Evolutionary conservation across 2,113 vertebrate species (phyloP).

Genomic region (Nematolebias whitei): DNA sequence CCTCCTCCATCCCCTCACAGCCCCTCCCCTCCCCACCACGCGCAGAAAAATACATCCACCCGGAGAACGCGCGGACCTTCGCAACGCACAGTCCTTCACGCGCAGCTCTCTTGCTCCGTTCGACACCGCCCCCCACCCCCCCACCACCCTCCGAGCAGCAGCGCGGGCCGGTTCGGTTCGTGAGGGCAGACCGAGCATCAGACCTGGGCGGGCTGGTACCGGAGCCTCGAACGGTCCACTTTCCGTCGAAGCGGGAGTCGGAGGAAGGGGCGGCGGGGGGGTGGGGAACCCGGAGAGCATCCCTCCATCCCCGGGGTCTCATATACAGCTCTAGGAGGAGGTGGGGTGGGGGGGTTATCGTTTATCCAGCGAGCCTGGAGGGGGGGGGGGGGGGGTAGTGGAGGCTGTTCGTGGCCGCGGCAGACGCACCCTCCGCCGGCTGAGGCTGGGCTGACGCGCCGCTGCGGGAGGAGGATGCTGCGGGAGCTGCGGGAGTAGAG

Average conservation of each 20-base stretch:
- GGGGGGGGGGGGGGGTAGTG: constrained; percentile 22
- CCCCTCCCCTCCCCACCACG: constrained; percentile 35
- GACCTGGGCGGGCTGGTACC: constrained; percentile 21
- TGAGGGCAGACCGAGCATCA: background rate
- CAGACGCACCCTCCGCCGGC: constrained; percentile 58
- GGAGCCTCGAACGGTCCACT: constrained; percentile 31
- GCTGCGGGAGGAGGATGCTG: constrained; percentile 80
- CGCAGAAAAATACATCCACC: constrained; percentile 45
- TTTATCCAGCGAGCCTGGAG: constrained; percentile 42
- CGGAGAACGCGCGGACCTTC: constrained; percentile 23
- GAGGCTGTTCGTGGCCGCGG: constrained; percentile 59
- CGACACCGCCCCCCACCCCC: constrained; percentile 3
- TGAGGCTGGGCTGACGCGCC: constrained; percentile 65
- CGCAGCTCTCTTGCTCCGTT: constrained; percentile 4
- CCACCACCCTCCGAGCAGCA: background rate
- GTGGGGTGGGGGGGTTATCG: constrained; percentile 40
- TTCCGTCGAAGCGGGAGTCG: constrained; percentile 17
- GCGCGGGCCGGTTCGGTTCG: background rate
- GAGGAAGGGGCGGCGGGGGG: too few species aligned
- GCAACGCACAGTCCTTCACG: constrained; percentile 21
- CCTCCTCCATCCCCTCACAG: background rate
- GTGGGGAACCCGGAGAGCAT: constrained; percentile 56
- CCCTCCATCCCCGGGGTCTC: constrained; percentile 49
- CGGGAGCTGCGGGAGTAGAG: constrained; percentile 80
- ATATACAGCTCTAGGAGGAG: background rate